Evolutionary conservation across 1,140 invertebrate species (phyloP).

Genomic region (Drosophila cardini): DNA sequence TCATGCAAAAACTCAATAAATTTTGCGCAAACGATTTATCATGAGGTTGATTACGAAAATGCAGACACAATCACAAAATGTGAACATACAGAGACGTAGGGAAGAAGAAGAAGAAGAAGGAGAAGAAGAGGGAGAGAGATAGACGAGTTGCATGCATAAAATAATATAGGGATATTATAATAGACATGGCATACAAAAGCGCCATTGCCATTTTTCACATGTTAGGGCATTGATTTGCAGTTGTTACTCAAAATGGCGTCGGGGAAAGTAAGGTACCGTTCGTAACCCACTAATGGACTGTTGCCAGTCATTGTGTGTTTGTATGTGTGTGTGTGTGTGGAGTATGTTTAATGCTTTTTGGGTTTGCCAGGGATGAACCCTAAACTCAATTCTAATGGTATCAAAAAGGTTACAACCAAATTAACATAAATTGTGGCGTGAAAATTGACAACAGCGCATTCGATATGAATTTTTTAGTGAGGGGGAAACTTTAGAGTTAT

Average conservation of each 20-base stretch:
- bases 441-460: slow-evolving; percentile 64
- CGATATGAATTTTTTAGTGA: neutral
- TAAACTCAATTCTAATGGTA: slow-evolving; percentile 6
- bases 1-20: slow-evolving; percentile 82
- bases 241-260: slow-evolving; percentile 76
- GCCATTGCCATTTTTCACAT: slow-evolving; percentile 76
- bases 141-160: slow-evolving; percentile 74
- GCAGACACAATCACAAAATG: slow-evolving; percentile 69
- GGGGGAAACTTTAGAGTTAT: neutral
- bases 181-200: slow-evolving; percentile 74
- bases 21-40: slow-evolving; percentile 80
- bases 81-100: slow-evolving; percentile 20
- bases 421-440: slow-evolving; percentile 72
- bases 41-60: slow-evolving; percentile 82
- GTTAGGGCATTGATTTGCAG: slow-evolving; percentile 77
- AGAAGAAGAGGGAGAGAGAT: slow-evolving; percentile 6
- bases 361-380: slow-evolving; percentile 45
- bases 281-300: slow-evolving; percentile 75
- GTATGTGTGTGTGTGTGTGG: slow-evolving; percentile 2
- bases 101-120: too few species aligned
- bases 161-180: slow-evolving; percentile 80
- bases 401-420: slow-evolving; percentile 72
- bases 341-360: slow-evolving; percentile 43
- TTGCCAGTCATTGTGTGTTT: slow-evolving; percentile 43
- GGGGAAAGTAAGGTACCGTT: slow-evolving; percentile 44